A percentile compares a stretch with the other conserved stretches of the same genome.
These are phyloP conservation scores for Drosophila pseudoobscura DNA, from an alignment of 1,140 invertebrate genomes.

Conservation along the genomic window DNA sequence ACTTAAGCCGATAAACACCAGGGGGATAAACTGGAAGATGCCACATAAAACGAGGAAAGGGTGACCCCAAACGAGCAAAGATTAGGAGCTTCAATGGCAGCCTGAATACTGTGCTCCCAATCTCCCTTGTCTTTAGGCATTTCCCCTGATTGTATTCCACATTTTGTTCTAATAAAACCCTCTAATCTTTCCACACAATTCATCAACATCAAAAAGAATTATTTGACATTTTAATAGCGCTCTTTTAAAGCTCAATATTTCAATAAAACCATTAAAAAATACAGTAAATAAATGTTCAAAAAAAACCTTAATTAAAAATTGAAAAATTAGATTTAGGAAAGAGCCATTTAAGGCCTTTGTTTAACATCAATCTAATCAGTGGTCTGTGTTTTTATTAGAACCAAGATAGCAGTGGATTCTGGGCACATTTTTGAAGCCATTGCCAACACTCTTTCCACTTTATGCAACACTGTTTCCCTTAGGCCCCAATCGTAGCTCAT, in stretches of 20 bases:
- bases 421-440: too few species aligned
- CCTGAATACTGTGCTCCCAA: too few species aligned
- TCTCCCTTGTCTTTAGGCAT: background rate
- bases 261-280: slow-evolving; percentile 12
- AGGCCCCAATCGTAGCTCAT: too few species aligned
- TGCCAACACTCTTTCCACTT: too few species aligned
- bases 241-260: slow-evolving; percentile 21
- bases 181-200: slow-evolving; percentile 36
- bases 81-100: too few species aligned
- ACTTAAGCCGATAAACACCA: slow-evolving; percentile 9
- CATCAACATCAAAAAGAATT: slow-evolving; percentile 32
- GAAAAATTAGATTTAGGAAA: background rate
- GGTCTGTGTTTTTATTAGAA: too few species aligned
- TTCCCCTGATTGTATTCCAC: slow-evolving; percentile 21
- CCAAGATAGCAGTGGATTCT: too few species aligned
- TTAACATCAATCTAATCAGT: too few species aligned
- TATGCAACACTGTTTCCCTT: too few species aligned
- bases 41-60: slow-evolving; percentile 3
- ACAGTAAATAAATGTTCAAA: slow-evolving; percentile 3
- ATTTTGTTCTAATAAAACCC: slow-evolving; percentile 3
- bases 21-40: background rate
- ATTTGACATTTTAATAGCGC: slow-evolving; percentile 21
- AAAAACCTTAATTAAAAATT: background rate
- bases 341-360: too few species aligned
- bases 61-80: too few species aligned